Base-by-base conservation (phyloP, 2,113 vertebrate genomes). In the Rynchops niger region DNA sequence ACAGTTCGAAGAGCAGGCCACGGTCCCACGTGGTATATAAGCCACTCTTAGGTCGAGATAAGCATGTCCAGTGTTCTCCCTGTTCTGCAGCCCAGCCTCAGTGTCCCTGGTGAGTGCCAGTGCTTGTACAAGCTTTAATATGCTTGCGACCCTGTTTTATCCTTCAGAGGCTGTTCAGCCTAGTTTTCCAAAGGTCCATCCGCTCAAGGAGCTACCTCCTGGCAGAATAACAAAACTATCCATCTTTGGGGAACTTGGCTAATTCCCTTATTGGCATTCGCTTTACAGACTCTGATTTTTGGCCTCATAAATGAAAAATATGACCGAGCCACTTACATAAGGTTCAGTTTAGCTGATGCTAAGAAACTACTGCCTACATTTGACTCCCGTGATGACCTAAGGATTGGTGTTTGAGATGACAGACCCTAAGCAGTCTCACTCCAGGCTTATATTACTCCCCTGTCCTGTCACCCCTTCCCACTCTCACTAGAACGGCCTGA, bases 1-100 rank as follows among this genome's bases (percentile, higher is more conserved):
- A 85, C 73, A 90, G 81, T 73, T 94, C 23, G 1, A 72, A 78
- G 78, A 91, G 78, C 95, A 94, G 47, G 40, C 30, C 52, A 42
- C 89, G 81, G 58, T 76, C 87, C 87, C 82, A 66, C 0, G 2
- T 50, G 90, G 76, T 53, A 0, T 5, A 42, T 5, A 5, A 82
- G 62, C 30, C 73, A 62, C 84, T 82, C 66, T 52, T 25, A 50
- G 93, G 90, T 87, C 78, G 82, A 76, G 70, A 66, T 17, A 32
- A 91, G 36, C 52, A 22, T 3, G 30, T 40, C 52, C 66, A 79
- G 43, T 56, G 72, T 65, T 52, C 58, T 80, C 70, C 74, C 62
- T 76, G 43, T 45, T 36, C 78, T 76, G 21, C 81, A 62, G 12
- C 22, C 47, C 78, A 87, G 73, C 70, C 78, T 81, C 66, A 29